A percentile compares a stretch with the other conserved stretches of the same genome.
phyloP scores from a whole-genome alignment of 2,113 vertebrate genomes.

The Xenopus borealis region DNA sequence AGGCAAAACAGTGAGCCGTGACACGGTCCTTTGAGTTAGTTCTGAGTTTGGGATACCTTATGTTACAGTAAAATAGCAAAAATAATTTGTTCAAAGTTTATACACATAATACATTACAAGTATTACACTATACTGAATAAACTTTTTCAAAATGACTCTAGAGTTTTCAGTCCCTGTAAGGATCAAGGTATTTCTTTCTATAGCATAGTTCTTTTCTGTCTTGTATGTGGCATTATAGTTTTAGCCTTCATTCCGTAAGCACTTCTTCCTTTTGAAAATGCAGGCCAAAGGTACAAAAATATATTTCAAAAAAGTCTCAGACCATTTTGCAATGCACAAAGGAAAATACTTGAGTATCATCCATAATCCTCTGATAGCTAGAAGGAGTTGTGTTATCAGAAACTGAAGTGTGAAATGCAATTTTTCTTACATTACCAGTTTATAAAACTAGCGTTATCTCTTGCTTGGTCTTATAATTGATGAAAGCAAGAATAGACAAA shows the following conservation, averaged over 20 bases:
- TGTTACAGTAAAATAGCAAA: too few relatives aligned
- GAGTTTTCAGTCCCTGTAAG: too few relatives aligned
- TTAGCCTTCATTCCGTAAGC: constrained; percentile 4
- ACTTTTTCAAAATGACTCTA: too few relatives aligned
- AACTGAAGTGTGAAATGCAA: constrained; percentile 43
- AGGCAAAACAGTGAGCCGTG: too few relatives aligned
- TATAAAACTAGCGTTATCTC: constrained; percentile 43
- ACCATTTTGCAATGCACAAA: constrained; percentile 33
- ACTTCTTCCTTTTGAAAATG: constrained; percentile 1
- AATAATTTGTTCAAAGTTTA: too few relatives aligned
- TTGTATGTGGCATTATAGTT: not conserved
- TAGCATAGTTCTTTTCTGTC: too few relatives aligned
- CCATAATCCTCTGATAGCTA: constrained; percentile 42
- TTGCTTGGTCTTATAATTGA: constrained; percentile 43
- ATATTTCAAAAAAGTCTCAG: constrained; percentile 22
- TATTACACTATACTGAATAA: too few relatives aligned
- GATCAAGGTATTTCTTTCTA: too few relatives aligned
- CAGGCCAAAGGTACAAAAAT: constrained; percentile 8
- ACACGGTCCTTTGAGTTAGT: too few relatives aligned
- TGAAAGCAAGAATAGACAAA: constrained; percentile 46
- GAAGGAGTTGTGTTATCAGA: constrained; percentile 39
- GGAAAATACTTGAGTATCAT: constrained; percentile 41
- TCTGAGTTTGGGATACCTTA: too few relatives aligned
- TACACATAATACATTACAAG: too few relatives aligned
- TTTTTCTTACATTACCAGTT: constrained; percentile 44